Conservation (phyloP, 2,113 vertebrate species). For the Lichenostomus cassidix region DNA sequence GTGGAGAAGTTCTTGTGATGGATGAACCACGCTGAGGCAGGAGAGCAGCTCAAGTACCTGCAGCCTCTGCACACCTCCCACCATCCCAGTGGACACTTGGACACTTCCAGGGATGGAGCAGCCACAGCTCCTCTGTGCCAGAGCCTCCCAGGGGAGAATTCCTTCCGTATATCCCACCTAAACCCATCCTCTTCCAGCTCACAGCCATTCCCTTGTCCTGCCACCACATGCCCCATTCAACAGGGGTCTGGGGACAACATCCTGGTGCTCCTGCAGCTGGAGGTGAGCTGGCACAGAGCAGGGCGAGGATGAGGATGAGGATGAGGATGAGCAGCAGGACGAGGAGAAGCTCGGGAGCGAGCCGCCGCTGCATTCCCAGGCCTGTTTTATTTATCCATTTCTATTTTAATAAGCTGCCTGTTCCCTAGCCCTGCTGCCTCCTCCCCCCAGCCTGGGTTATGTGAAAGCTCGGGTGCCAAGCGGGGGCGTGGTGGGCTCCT, state of each 20-base stretch:
- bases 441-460: constrained; percentile 89
- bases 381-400: constrained; percentile 84
- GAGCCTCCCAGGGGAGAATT: background rate
- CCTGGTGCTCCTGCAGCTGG: background rate
- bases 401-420: constrained; percentile 82
- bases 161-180: fast-evolving
- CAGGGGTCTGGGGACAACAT: fast-evolving
- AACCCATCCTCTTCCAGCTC: background rate
- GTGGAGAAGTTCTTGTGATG: background rate
- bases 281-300: no score
- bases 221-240: fast-evolving
- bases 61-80: background rate
- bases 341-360: background rate
- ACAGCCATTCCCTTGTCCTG: fast-evolving
- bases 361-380: constrained; percentile 85
- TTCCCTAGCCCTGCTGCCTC: constrained; percentile 77
- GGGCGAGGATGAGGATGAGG: no score
- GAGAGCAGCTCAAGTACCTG: background rate
- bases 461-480: constrained; percentile 87
- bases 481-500: constrained; percentile 70
- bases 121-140: background rate
- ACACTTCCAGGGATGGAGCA: background rate
- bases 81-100: fast-evolving
- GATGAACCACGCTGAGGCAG: background rate
- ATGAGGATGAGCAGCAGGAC: no score